Conservation (phyloP, 2,888 invertebrate species). For the Mythimna loreyi region DNA sequence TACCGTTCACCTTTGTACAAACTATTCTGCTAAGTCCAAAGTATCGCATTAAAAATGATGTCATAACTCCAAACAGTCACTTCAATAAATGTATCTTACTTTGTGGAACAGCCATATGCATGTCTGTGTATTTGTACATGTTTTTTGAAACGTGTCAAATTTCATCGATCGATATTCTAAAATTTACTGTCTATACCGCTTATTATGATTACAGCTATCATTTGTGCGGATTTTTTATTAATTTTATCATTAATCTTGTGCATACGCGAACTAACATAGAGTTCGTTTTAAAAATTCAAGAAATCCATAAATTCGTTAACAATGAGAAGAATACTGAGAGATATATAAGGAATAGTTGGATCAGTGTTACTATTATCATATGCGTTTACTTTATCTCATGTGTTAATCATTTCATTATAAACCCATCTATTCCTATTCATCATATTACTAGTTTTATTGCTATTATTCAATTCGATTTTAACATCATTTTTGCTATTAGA, state of each 20-base stretch:
- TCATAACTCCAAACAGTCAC: constrained; percentile 8
- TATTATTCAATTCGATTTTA: constrained; percentile 2
- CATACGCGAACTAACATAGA: not conserved
- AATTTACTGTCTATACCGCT: not conserved
- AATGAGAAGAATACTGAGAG: not conserved
- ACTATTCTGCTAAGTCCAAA: constrained; percentile 13
- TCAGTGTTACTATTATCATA: not conserved
- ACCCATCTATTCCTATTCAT: not conserved
- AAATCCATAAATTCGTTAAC: constrained; percentile 3
- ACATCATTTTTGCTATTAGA: not conserved
- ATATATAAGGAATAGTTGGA: constrained; percentile 9
- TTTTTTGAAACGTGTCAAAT: not conserved
- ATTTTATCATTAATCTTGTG: not conserved
- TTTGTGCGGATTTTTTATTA: not conserved
- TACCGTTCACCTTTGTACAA: constrained; percentile 1
- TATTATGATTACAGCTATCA: not conserved
- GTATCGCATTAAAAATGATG: constrained; percentile 5
- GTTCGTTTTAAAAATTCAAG: constrained; percentile 1
- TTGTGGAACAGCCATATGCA: not conserved
- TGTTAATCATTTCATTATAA: not conserved
- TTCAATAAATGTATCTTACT: not conserved
- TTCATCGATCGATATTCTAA: not conserved
- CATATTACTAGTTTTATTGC: not conserved
- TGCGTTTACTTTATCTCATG: not conserved
- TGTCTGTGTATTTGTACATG: not conserved